Evolutionary conservation across 2,113 vertebrate species (phyloP).

Genomic region (Perca schrenkii): DNA sequence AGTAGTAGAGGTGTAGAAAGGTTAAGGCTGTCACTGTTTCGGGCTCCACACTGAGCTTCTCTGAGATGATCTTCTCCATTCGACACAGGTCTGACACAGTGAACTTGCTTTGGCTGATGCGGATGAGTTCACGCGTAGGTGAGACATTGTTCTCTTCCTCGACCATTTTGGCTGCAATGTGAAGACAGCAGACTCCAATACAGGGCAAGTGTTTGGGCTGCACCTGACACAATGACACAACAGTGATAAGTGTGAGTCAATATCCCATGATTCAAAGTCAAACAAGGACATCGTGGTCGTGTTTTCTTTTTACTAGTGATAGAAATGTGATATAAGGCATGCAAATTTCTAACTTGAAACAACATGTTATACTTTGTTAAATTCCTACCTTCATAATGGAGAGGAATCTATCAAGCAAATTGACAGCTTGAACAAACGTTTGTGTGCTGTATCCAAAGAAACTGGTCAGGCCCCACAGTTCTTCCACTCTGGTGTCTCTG

Average conservation of each 20-base stretch:
- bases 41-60: constrained; percentile 94
- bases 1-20: constrained; percentile 96
- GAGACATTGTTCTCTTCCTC: constrained; percentile 92
- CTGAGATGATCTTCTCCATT: constrained; percentile 97
- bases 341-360: neutral
- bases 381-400: constrained; percentile 93
- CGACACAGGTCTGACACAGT: constrained; percentile 94
- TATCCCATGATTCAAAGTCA: constrained; percentile 2
- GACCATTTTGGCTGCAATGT: constrained; percentile 90
- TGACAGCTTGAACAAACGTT: constrained; percentile 96
- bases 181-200: constrained; percentile 94
- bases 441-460: constrained; percentile 96
- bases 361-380: neutral
- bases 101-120: constrained; percentile 98
- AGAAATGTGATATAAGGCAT: neutral
- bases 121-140: constrained; percentile 91
- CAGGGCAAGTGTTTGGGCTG: constrained; percentile 96
- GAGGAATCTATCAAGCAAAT: constrained; percentile 95
- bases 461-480: constrained; percentile 94
- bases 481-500: constrained; percentile 93
- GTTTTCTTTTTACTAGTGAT: neutral
- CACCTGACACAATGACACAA: constrained; percentile 82
- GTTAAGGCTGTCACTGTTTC: constrained; percentile 97
- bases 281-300: neutral
- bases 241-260: constrained; percentile 18